Percentiles rank a stretch among this genome's conserved stretches.
Conservation (phyloP, 2,888 invertebrate genomes). For the Crepidodera aurea region DNA sequence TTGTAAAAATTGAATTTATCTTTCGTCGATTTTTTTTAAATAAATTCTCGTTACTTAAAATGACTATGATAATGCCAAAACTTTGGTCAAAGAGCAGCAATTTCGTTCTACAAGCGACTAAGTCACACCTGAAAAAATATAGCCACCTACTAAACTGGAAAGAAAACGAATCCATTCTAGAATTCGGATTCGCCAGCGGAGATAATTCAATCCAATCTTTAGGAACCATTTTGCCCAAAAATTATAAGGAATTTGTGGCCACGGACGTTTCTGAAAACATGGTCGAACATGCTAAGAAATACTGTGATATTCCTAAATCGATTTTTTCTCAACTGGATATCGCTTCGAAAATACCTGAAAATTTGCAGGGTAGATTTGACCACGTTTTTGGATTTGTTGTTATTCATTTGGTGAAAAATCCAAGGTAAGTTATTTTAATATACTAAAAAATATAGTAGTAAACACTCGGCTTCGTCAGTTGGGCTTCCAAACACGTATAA, state of each 20-base stretch:
- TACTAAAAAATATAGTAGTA: too few relatives aligned
- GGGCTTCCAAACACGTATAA: too few relatives aligned
- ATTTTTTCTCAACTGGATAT: conserved; percentile 27
- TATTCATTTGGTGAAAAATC: conserved; percentile 31
- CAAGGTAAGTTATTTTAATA: conserved; percentile 12
- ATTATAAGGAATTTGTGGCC: conserved; percentile 28
- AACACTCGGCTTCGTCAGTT: too few relatives aligned
- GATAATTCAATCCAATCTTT: conserved; percentile 65
- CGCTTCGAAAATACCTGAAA: background rate
- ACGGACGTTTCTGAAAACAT: conserved; percentile 23
- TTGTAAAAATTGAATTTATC: too few relatives aligned
- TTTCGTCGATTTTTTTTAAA: too few relatives aligned
- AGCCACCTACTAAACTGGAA: conserved; percentile 51
- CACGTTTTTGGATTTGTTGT: conserved; percentile 29
- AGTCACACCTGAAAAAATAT: conserved; percentile 21
- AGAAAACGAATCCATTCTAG: conserved; percentile 65
- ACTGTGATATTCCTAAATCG: conserved; percentile 4
- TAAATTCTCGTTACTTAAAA: background rate
- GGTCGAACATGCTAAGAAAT: conserved; percentile 17
- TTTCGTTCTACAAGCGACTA: background rate
- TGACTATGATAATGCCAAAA: background rate
- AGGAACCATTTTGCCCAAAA: conserved; percentile 21
- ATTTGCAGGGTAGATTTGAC: conserved; percentile 24
- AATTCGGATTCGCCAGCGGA: conserved; percentile 80
- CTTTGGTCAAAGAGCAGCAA: background rate